A percentile compares a stretch with the other conserved stretches of the same genome.
phyloP scores from a whole-genome alignment of 2,113 vertebrate species.

The Solea senegalensis region DNA sequence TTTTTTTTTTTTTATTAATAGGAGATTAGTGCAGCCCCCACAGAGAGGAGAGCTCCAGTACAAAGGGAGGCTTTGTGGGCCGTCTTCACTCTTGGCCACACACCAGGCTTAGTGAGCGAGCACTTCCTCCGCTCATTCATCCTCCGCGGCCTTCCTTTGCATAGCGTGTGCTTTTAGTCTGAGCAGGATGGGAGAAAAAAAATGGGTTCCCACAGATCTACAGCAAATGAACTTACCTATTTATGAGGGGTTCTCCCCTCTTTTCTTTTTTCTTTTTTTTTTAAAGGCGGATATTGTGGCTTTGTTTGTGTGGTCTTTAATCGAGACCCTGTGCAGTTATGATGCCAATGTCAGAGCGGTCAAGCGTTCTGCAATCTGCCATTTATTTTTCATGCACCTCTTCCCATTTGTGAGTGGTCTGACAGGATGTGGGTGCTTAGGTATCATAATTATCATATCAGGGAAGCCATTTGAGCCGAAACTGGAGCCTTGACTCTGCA shows the following conservation, averaged over 20 bases:
- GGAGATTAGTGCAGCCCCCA: slow-evolving; percentile 81
- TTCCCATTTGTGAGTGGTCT: slow-evolving; percentile 61
- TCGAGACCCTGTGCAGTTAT: slow-evolving; percentile 48
- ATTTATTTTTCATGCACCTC: slow-evolving; percentile 73
- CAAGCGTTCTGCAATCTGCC: slow-evolving; percentile 51
- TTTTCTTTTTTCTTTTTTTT: neutral
- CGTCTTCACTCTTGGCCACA: slow-evolving; percentile 83
- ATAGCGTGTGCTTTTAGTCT: slow-evolving; percentile 76
- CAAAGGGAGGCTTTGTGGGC: slow-evolving; percentile 83
- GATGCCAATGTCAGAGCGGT: slow-evolving; percentile 70
- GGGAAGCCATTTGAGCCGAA: slow-evolving; percentile 68
- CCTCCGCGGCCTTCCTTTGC: slow-evolving; percentile 76
- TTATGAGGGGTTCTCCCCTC: slow-evolving; percentile 53
- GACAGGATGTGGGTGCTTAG: slow-evolving; percentile 70
- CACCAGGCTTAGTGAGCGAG: slow-evolving; percentile 83
- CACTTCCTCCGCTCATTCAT: slow-evolving; percentile 84
- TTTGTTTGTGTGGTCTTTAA: slow-evolving; percentile 50
- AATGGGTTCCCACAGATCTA: slow-evolving; percentile 78
- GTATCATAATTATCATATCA: slow-evolving; percentile 82
- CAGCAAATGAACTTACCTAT: slow-evolving; percentile 74
- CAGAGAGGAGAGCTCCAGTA: slow-evolving; percentile 69
- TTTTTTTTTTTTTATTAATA: slow-evolving; percentile 77
- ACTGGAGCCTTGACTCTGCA: slow-evolving; percentile 60
- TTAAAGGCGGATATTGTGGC: slow-evolving; percentile 51
- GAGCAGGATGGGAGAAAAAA: slow-evolving; percentile 65